phyloP scores from a whole-genome alignment of 2,888 invertebrate genomes.

The Torymus tubicola region DNA sequence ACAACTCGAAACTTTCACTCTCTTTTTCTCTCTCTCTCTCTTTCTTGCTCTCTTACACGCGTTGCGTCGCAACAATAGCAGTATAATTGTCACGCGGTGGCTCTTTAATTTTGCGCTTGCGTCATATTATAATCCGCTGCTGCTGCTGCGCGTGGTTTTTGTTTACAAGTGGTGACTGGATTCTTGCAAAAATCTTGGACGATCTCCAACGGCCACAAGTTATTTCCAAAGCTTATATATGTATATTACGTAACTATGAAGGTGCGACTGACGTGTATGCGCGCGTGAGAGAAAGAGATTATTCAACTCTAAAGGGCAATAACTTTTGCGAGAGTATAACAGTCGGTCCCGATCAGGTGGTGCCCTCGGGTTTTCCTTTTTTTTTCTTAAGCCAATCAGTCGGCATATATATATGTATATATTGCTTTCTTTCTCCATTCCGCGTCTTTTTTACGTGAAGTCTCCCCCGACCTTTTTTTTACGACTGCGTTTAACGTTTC shows the following conservation, averaged over 20 bases:
- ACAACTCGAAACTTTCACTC: too few species aligned
- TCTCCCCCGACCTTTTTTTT: slow-evolving; percentile 5
- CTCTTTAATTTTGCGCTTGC: too few species aligned
- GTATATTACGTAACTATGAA: slow-evolving; percentile 41
- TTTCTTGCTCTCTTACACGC: too few species aligned
- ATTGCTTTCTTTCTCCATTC: too few species aligned
- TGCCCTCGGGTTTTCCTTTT: neutral
- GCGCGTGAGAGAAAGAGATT: slow-evolving; percentile 1
- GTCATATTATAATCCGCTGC: neutral
- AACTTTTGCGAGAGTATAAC: slow-evolving; percentile 16
- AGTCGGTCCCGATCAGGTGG: slow-evolving; percentile 44
- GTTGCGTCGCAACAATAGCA: too few species aligned
- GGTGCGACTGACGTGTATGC: neutral
- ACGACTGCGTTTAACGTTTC: slow-evolving; percentile 33
- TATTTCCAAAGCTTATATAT: slow-evolving; percentile 30
- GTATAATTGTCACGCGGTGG: too few species aligned
- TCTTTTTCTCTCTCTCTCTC: too few species aligned
- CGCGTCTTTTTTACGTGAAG: neutral
- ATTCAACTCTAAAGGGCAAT: slow-evolving; percentile 46
- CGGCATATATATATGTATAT: too few species aligned
- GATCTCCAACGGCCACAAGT: slow-evolving; percentile 10
- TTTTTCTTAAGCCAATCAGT: neutral
- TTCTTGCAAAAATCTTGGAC: slow-evolving; percentile 40
- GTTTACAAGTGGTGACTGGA: slow-evolving; percentile 10
- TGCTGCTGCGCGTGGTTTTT: neutral